Evolutionary conservation across 2,113 vertebrate genomes (phyloP), one percentile per base, ranked within the genome.

Genomic region (Oryzias woworae): DNA sequence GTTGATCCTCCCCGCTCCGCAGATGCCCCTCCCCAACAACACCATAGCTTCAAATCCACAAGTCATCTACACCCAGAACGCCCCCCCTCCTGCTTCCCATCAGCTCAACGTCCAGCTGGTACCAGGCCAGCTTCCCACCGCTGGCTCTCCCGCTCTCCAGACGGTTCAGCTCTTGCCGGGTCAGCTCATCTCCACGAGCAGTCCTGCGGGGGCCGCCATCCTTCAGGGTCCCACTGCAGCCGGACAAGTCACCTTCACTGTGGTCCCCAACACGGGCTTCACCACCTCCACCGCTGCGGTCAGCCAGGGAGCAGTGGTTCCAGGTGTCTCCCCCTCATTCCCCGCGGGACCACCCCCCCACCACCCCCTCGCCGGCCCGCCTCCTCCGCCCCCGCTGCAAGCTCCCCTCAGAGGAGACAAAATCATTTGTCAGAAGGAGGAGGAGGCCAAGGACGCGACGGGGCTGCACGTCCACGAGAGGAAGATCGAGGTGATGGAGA

Each of bases 391-490:
- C 74, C 87, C 86, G 72, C 89, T 91, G 84, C 90, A 91, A 68
- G 92, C 94, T 66, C 94, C 94, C n/a, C 95, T 99, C 76, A 92
- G 94, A 94, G 97, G 96, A 86, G 97, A 99, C 93, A 97, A 95
- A 90, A 99, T 99, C 69, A 98, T 99, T 90, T 99, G 97, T 94
- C 96, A 99, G 92, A 99, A 99, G 91, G 97, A 99, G 91, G 97
- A 99, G 92, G 96, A 99, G 91, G 97, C 97, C 86, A 99, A 98
- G 88, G 97, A 98, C 62, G 95, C 95, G 81, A 96, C 97, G 62
- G 97, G 96, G 90, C 94, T 99, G 87, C 96, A 99, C 61, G 88
- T 98, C 84, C 97, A 99, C 5, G 97, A 99, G 80, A 94, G 96
- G 73, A 98, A 95, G 92, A 99, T 99, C 46, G 96, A 99, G 92